These are phyloP conservation scores for Tursiops truncatus DNA, from an alignment of 2,113 vertebrate genomes.

Conservation along the genomic window DNA sequence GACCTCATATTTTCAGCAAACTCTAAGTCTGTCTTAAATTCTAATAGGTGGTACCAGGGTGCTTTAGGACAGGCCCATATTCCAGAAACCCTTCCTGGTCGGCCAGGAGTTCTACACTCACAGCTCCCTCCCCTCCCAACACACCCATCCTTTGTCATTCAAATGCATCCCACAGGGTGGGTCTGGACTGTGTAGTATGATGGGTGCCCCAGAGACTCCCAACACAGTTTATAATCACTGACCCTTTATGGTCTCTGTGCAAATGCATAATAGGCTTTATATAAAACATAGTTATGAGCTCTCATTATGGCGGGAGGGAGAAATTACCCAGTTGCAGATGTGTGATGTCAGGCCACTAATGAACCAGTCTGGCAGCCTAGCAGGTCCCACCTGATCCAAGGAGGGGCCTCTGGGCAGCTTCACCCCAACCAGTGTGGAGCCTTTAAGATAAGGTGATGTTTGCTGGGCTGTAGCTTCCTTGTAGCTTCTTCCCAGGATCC, in stretches of 20 bases:
- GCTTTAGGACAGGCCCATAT: neutral
- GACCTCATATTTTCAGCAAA: neutral
- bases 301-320: conserved; percentile 76
- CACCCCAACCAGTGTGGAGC: neutral
- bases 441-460: neutral
- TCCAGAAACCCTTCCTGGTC: neutral
- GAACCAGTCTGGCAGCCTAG: conserved; percentile 43
- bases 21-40: neutral
- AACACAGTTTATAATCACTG: conserved; percentile 78
- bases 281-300: conserved; percentile 78
- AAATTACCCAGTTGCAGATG: conserved; percentile 81
- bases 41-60: neutral
- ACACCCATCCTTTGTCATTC: neutral
- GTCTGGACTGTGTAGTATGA: neutral
- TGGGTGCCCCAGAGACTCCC: conserved; percentile 53
- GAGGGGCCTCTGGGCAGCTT: neutral
- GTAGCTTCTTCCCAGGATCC: neutral
- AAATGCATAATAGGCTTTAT: conserved; percentile 75
- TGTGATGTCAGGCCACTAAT: conserved; percentile 74
- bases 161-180: neutral
- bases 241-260: conserved; percentile 74
- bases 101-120: neutral
- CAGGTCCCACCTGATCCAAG: conserved; percentile 43
- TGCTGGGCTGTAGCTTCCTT: neutral
- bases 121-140: neutral